These are phyloP conservation scores for Chironomus tepperi DNA, from an alignment of 1,140 invertebrate genomes.

Conservation along the genomic window DNA sequence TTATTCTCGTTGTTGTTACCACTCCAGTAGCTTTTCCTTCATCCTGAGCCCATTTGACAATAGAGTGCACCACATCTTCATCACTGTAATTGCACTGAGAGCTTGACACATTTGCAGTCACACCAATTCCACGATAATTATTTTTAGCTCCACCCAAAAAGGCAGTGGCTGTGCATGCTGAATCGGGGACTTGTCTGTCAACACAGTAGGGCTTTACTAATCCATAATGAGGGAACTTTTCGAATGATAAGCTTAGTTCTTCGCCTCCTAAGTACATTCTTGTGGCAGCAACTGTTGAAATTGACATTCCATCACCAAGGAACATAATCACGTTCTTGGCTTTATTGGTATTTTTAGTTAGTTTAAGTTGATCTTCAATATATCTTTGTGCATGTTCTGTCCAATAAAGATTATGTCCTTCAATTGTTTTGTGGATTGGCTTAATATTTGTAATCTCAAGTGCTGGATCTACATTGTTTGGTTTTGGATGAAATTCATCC, in stretches of 20 bases:
- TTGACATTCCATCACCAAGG: conserved; percentile 71
- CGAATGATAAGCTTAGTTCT: conserved; percentile 56
- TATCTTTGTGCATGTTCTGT: conserved; percentile 32
- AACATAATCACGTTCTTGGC: conserved; percentile 70
- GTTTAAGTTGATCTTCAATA: conserved; percentile 32
- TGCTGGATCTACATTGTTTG: neutral
- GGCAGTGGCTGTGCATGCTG: conserved; percentile 48
- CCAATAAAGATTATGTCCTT: conserved; percentile 37
- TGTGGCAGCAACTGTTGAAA: conserved; percentile 61
- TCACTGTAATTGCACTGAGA: conserved; percentile 44
- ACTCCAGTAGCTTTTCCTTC: conserved; percentile 62
- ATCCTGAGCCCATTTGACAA: conserved; percentile 57
- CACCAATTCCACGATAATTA: conserved; percentile 63
- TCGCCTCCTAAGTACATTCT: conserved; percentile 58
- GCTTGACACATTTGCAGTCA: conserved; percentile 50
- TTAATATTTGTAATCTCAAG: neutral
- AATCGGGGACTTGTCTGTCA: conserved; percentile 54
- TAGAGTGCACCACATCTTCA: conserved; percentile 47
- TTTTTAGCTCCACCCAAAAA: conserved; percentile 73
- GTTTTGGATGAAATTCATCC: neutral
- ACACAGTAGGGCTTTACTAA: conserved; percentile 73
- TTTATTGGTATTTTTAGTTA: conserved; percentile 33
- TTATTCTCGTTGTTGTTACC: conserved; percentile 70
- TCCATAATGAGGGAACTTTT: conserved; percentile 61
- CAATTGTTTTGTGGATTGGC: conserved; percentile 26